Evolutionary conservation across 2,797 vertebrate species (phyloP).

Genomic region (Halcyon smyrnensis): DNA sequence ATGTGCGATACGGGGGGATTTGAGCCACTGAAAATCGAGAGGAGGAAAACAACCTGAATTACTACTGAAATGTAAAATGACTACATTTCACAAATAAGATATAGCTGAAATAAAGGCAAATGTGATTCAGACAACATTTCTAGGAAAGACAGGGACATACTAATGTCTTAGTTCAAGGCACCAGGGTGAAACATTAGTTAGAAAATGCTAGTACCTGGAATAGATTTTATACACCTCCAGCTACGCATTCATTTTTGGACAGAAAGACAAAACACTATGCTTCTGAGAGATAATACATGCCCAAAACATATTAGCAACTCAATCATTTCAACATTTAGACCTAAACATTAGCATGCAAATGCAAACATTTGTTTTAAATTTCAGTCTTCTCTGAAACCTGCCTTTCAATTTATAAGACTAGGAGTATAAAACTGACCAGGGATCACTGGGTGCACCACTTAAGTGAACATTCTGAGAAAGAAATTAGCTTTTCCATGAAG

Average conservation of each 20-base stretch:
- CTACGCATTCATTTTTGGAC: neutral
- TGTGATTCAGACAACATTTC: neutral
- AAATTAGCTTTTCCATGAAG: neutral
- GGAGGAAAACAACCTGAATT: neutral
- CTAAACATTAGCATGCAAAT: neutral
- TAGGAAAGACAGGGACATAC: neutral
- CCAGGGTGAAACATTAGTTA: neutral
- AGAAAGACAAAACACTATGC: neutral
- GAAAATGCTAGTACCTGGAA: neutral
- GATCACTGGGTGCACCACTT: neutral
- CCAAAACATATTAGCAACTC: neutral
- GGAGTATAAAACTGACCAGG: neutral
- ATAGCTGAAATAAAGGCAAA: neutral
- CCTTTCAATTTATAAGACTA: neutral
- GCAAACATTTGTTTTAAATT: conserved; percentile 22
- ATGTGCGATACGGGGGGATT: neutral
- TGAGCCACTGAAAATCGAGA: neutral
- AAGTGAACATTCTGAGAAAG: neutral
- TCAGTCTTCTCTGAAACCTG: neutral
- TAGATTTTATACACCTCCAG: neutral
- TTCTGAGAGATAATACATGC: neutral
- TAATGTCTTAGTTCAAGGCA: neutral
- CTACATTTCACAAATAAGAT: neutral
- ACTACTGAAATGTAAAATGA: neutral
- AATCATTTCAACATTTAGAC: neutral